Evolutionary conservation across 2,888 invertebrate species (phyloP), one percentile per base, ranked within the genome.

Genomic region (Alloscopus bannaensis): DNA sequence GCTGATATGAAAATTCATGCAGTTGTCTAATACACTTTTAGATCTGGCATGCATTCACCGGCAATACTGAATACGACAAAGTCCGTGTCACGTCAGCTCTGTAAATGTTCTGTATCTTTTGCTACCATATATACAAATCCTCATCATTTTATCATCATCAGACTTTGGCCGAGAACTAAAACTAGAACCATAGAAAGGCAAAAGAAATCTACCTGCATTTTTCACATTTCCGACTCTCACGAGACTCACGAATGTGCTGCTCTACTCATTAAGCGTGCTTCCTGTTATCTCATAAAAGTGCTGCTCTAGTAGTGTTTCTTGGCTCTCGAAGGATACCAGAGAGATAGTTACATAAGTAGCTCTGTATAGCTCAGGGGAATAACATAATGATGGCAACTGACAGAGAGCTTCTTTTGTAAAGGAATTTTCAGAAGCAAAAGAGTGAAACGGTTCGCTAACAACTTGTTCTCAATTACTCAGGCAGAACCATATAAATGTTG

Each of bases 211-310:
- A 57, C 57, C 57, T 57, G 64, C n/a, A 60, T 22, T 60, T 20
- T 20, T 64, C 45, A 42, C 24, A 45, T 45, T n/a, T n/a, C n/a
- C n/a, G n/a, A n/a, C n/a, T n/a, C n/a, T n/a, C n/a, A n/a, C n/a
- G n/a, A n/a, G n/a, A 64, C n/a, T n/a, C 24, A 4, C 36, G n/a
- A 47, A 72, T 59, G 47, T 50, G 60, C n/a, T n/a, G n/a, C n/a
- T n/a, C n/a, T 60, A 75, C 68, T 75, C 75, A 75, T 75, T 75
- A 75, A 52, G 75, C 75, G 75, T 75, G 66, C 75, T 75, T 75
- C 75, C 75, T 75, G 75, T 75, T 75, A 45, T 60, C 45, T 29
- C 47, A 59, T 52, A 47, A 47, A 47, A 47, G 11, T n/a, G 11
- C 18, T 47, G 11, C 11, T 13, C 47, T n/a, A 47, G n/a, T 8